Base-by-base conservation (phyloP, 2,113 vertebrate genomes). In the Takifugu flavidus region DNA sequence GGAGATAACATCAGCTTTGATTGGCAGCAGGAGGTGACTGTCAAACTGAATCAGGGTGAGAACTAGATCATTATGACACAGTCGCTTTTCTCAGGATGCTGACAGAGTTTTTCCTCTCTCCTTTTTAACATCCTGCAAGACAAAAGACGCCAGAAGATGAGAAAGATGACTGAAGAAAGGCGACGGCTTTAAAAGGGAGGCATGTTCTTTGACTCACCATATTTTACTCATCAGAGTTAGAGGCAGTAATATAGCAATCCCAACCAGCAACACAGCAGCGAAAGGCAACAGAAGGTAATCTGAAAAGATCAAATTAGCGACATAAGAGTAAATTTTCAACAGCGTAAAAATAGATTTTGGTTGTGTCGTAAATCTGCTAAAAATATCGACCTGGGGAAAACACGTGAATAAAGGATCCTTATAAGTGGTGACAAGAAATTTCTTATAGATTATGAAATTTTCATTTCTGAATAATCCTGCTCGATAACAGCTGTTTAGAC, bases 201-300 rank as follows among this genome's bases (percentile, higher is more conserved):
- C 10, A 47, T 49, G 45, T 20, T 3, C 0, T 55, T 51, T 3
- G 46, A 73, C 88, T 80, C 89, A 97, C 96, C 94, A 90, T 65
- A 91, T 86, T 73, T 87, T 94, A 68, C 85, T 75, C 31, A 91
- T 66, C 78, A 91, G 64, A 72, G 91, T 57, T 27, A 92, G 59
- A 66, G 92, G 77, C 65, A 90, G 86, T 67, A 92, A 79, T 58
- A 93, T 52, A 67, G 90, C 67, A 28, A 91, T 72, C 46, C 89
- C 82, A 79, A 89, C 79, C 59, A 93, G 88, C 43, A 91, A 75
- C 53, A 88, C 68, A 15, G 82, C 87, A 28, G 86, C 57, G 78
- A 91, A 53, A 43, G 73, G 61, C 57, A 90, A 93, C 56, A 94
- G 56, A 1, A 84, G 61, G 70, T 92, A 83, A 86, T 91, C 95